Evolutionary conservation across 2,113 vertebrate genomes (phyloP).

Genomic region (Pogona vitticeps): DNA sequence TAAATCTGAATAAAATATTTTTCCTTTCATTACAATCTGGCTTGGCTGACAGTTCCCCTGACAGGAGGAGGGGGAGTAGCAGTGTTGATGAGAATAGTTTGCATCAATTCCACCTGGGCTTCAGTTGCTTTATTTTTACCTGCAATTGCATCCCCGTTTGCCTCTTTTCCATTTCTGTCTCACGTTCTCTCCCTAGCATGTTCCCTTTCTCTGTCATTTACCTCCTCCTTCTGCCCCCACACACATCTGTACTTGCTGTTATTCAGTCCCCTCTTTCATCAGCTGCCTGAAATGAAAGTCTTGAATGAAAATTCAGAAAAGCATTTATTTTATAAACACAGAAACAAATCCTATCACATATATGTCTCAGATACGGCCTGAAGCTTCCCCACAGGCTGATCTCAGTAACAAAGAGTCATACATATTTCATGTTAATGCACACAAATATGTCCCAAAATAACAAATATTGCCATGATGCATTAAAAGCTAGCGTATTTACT

Average conservation of each 20-base stretch:
- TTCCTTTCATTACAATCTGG: constrained; percentile 98
- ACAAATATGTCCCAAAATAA: not conserved
- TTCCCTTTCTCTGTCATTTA: constrained; percentile 27
- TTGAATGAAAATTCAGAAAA: constrained; percentile 43
- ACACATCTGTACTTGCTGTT: not conserved
- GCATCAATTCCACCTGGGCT: constrained; percentile 96
- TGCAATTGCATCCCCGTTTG: constrained; percentile 77
- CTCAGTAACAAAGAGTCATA: not conserved
- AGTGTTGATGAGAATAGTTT: constrained; percentile 94
- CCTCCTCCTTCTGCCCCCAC: not conserved
- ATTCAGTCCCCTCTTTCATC: not conserved
- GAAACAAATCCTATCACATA: not conserved
- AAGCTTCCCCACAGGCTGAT: not conserved
- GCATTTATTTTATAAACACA: constrained; percentile 38
- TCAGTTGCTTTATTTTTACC: constrained; percentile 85
- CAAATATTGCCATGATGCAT: not conserved
- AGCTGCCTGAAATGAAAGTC: constrained; percentile 24
- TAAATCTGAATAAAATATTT: constrained; percentile 99
- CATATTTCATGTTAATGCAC: not conserved
- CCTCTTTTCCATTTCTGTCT: constrained; percentile 65
- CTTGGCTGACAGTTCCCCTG: constrained; percentile 93
- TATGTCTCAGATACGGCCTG: not conserved
- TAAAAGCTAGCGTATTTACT: not conserved
- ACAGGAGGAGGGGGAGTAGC: constrained; percentile 84
- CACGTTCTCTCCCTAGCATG: constrained; percentile 46